Conservation (phyloP, 2,888 invertebrate genomes). For the Yponomeuta cagnagella region DNA sequence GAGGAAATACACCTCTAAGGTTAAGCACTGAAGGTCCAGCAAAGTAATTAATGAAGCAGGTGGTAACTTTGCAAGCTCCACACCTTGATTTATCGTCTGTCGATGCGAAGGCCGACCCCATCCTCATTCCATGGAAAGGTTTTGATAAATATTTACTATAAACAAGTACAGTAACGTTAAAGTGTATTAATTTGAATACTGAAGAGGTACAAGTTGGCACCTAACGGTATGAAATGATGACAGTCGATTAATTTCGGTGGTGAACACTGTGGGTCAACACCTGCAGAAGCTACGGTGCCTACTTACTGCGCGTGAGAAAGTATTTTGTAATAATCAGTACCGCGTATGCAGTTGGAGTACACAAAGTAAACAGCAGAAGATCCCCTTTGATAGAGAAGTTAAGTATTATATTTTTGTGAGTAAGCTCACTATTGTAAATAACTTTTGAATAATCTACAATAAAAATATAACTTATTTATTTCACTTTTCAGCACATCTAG, state of each 20-base stretch:
- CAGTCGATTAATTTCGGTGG: constrained; percentile 1
- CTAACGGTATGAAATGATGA: neutral
- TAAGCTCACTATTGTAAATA: too few species aligned
- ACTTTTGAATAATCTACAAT: too few species aligned
- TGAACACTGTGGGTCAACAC: neutral
- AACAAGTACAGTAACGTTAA: constrained; percentile 13
- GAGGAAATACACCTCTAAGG: neutral
- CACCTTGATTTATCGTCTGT: constrained; percentile 59
- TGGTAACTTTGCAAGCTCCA: constrained; percentile 23
- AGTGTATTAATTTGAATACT: constrained; percentile 7
- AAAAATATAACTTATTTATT: too few species aligned
- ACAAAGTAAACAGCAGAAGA: too few species aligned
- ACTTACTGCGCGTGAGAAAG: neutral
- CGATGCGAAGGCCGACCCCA: constrained; percentile 27
- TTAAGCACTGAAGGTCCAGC: neutral
- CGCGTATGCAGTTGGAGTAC: too few species aligned
- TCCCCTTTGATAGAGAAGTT: too few species aligned
- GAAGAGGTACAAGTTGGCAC: neutral
- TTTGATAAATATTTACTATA: constrained; percentile 18
- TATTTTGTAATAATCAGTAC: neutral
- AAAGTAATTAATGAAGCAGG: neutral
- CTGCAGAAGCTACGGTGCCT: neutral
- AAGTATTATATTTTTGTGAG: too few species aligned
- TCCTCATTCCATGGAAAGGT: constrained; percentile 15
- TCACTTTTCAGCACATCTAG: too few species aligned